Conservation (phyloP, 2,888 invertebrate genomes). For the Andrena dorsata region DNA sequence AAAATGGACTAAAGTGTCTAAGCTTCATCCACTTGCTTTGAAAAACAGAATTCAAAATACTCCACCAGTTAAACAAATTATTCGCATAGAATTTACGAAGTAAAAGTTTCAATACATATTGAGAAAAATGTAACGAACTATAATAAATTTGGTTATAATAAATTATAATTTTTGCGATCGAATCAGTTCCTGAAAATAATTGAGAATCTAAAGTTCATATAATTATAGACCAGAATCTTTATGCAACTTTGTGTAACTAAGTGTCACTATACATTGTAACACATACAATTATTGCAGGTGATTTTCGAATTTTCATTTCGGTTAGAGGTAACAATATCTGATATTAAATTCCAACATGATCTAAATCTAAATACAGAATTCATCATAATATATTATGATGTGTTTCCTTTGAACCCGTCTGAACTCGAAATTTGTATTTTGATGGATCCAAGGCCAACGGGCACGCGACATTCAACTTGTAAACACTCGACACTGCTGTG, state of each 20-base stretch:
- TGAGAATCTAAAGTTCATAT: too few species aligned
- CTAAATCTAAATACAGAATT: not conserved
- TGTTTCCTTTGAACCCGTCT: not conserved
- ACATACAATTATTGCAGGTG: too few species aligned
- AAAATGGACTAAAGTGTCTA: not conserved
- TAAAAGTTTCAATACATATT: not conserved
- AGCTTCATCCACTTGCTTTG: not conserved
- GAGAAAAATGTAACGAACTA: not conserved
- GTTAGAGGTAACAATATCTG: not conserved
- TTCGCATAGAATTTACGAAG: not conserved
- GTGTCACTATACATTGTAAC: too few species aligned
- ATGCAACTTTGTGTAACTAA: too few species aligned
- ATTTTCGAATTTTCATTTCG: not conserved
- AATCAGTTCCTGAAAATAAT: too few species aligned
- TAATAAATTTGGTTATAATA: too few species aligned
- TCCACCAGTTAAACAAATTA: not conserved
- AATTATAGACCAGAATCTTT: too few species aligned
- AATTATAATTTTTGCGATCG: too few species aligned
- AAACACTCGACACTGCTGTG: conserved; percentile 30
- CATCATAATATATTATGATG: not conserved
- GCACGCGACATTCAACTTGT: conserved; percentile 29
- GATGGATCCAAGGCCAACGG: conserved; percentile 23
- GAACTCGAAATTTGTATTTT: conserved; percentile 39
- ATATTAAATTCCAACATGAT: not conserved
- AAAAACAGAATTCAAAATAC: not conserved